Conservation (phyloP, 2,797 vertebrate species). For the Furcifer pardalis region DNA sequence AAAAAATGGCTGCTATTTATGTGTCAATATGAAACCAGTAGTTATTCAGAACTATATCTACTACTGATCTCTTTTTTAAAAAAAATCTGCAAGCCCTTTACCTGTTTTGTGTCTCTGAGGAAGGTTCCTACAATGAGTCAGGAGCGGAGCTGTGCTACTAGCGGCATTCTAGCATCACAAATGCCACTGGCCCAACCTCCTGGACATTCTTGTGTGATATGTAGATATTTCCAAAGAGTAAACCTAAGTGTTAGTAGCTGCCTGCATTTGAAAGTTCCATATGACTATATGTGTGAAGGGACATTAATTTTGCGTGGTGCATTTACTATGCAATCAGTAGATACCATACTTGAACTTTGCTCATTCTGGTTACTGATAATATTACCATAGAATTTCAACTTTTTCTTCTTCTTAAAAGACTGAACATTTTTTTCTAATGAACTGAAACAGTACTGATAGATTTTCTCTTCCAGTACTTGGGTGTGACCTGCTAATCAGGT, state of each 20-base stretch:
- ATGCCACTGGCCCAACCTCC: too few relatives aligned
- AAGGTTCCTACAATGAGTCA: neutral
- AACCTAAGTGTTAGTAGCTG: neutral
- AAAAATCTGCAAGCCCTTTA: too few relatives aligned
- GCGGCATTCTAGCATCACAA: neutral
- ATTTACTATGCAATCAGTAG: neutral
- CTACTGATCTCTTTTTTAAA: neutral
- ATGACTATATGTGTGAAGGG: neutral
- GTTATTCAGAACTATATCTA: neutral
- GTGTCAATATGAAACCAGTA: neutral
- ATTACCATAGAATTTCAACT: neutral
- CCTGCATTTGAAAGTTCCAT: neutral
- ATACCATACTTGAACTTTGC: neutral
- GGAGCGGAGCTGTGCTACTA: neutral
- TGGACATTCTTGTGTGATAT: neutral
- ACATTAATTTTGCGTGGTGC: neutral
- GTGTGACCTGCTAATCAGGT: neutral
- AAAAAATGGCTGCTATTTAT: neutral
- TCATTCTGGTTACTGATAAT: neutral
- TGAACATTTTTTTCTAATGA: neutral
- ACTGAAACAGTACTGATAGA: neutral
- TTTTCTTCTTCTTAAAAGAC: neutral
- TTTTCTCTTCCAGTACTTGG: neutral
- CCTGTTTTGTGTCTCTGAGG: neutral
- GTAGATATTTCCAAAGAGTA: neutral